Base-by-base conservation (phyloP, 2,888 invertebrate species). In the Hesperia comma region DNA sequence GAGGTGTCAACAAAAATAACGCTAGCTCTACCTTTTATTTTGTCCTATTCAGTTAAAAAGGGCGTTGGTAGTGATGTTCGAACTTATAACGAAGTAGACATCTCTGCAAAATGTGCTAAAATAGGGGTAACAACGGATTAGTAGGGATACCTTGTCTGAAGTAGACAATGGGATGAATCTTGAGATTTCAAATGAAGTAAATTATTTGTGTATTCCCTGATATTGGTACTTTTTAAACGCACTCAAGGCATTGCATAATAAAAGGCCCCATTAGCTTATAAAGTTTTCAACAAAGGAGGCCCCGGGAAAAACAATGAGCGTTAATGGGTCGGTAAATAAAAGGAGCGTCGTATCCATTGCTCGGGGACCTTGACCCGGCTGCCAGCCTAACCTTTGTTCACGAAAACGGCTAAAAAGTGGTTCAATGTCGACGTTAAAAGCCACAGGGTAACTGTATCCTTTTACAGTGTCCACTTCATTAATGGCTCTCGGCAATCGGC, bases 301-400 rank as follows among this genome's bases (percentile, higher is more conserved):
- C 68, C 69, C 69, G 71, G 69, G 74, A 73, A 80, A 78, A 82
- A 82, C 82, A 82, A 81, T 82, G 80, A 79, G 74, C 76, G 70
- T 81, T 88, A 90, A 89, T 90, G 87, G 87, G 75, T 81, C 74
- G 77, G 83, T 80, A 89, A 89, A 90, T 82, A 86, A 75, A 77
- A 87, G 87, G 87, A 84, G 86, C 75, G 83, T 76, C 79, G 79
- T 54, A 54, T 60, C 53, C 51, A 53, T 53, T 43, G 51, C 51
- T 17, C 33, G 21, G 8, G 43, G 26, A 41, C 64, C 64, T 66
- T 66, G 64, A 49, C 58, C 67, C 33, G 57, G 53, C 58, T 61
- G 63, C 60, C 60, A 68, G 57, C 62, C 46, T 63, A 68, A 71
- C 69, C 68, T 71, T 71, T 71, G 58, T 60, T 54, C 53, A 57